Conservation (phyloP, 2,888 invertebrate species). For the Diarsia brunnea region DNA sequence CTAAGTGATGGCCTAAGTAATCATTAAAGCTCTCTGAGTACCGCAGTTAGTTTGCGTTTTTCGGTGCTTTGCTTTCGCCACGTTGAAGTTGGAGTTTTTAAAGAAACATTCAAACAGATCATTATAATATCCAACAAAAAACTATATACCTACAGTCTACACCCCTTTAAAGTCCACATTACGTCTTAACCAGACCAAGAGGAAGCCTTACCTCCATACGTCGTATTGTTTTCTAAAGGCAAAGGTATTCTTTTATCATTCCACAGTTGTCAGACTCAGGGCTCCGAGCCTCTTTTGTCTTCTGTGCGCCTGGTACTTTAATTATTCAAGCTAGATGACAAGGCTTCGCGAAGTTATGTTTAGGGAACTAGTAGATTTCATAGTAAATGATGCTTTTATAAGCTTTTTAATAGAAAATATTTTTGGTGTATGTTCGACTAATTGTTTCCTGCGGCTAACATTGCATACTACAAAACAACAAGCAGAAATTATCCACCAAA, state of each 20-base stretch:
- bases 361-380: constrained; percentile 2
- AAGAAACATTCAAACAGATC: neutral
- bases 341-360: neutral
- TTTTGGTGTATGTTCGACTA: neutral
- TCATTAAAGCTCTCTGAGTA: no score
- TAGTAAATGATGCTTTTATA: neutral
- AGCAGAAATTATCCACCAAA: no score
- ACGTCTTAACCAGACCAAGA: constrained; percentile 15
- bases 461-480: neutral
- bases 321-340: constrained; percentile 41
- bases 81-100: no score
- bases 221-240: constrained; percentile 34
- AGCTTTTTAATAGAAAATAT: neutral
- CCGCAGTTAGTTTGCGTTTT: no score
- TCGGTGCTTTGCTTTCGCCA: no score
- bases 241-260: constrained; percentile 55
- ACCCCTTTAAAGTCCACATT: neutral
- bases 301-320: constrained; percentile 36
- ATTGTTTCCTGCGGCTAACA: neutral
- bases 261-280: constrained; percentile 57
- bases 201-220: neutral
- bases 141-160: neutral
- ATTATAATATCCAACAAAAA: neutral
- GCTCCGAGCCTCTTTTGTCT: constrained; percentile 33
- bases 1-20: no score